These are phyloP conservation scores for Samia ricini DNA, from an alignment of 1,140 invertebrate species.

Conservation along the genomic window DNA sequence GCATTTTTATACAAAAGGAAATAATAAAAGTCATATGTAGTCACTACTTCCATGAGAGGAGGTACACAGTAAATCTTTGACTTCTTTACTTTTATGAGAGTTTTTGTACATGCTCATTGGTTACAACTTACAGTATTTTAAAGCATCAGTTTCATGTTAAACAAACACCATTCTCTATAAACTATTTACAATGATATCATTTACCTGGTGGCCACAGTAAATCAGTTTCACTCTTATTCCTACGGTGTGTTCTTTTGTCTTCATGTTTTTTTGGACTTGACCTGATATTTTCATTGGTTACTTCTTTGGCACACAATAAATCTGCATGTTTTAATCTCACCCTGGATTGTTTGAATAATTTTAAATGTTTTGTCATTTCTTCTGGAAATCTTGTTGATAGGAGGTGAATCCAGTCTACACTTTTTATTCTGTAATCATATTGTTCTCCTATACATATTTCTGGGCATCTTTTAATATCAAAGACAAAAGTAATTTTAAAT, in stretches of 20 bases:
- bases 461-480: no score
- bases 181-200: not conserved
- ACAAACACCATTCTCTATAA: no score
- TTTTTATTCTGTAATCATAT: conserved; percentile 84
- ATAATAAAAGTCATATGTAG: no score
- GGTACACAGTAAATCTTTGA: no score
- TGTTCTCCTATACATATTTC: not conserved
- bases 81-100: no score
- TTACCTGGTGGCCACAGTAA: conserved; percentile 80
- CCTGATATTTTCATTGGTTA: conserved; percentile 70
- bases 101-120: no score
- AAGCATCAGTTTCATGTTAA: no score
- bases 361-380: conserved; percentile 92
- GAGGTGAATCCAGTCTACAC: conserved; percentile 93
- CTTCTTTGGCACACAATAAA: conserved; percentile 69
- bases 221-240: conserved; percentile 86
- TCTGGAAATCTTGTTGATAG: conserved; percentile 92
- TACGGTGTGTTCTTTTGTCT: conserved; percentile 78
- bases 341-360: conserved; percentile 88
- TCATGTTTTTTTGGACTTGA: conserved; percentile 69
- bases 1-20: no score
- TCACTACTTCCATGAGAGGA: no score
- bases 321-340: conserved; percentile 70
- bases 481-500: no score
- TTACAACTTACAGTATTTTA: no score